These are phyloP conservation scores for Philaenus spumarius DNA, from an alignment of 1,140 invertebrate genomes.

Conservation along the genomic window DNA sequence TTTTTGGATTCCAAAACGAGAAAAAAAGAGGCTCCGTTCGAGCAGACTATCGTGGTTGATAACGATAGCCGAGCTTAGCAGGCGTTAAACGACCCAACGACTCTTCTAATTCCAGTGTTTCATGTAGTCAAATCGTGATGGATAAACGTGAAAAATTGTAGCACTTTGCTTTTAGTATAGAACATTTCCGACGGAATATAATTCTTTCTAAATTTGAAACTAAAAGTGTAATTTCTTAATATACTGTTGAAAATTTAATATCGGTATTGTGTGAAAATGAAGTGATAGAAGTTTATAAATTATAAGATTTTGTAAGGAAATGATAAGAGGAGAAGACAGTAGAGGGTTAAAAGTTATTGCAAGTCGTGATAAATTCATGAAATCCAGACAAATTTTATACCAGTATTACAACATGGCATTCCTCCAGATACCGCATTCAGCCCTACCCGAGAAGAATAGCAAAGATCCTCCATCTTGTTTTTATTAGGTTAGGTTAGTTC, in stretches of 20 bases:
- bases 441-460: conserved; percentile 29
- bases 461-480: conserved; percentile 25
- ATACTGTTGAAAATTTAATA: no score
- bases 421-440: conserved; percentile 29
- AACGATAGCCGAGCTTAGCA: not conserved
- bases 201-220: no score
- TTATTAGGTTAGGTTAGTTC: no score
- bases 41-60: not conserved
- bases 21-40: conserved; percentile 17
- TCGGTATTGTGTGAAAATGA: no score
- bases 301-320: no score
- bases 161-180: no score
- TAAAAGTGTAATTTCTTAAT: no score
- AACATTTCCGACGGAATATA: no score
- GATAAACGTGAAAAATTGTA: not conserved
- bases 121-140: not conserved
- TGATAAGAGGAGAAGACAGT: not conserved
- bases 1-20: conserved; percentile 22
- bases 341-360: not conserved
- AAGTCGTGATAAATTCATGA: not conserved
- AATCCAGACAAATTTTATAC: not conserved
- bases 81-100: no score
- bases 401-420: conserved; percentile 26
- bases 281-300: no score
- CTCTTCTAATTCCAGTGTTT: no score